phyloP scores from a whole-genome alignment of 2,888 invertebrate species.

The Elegia similella region DNA sequence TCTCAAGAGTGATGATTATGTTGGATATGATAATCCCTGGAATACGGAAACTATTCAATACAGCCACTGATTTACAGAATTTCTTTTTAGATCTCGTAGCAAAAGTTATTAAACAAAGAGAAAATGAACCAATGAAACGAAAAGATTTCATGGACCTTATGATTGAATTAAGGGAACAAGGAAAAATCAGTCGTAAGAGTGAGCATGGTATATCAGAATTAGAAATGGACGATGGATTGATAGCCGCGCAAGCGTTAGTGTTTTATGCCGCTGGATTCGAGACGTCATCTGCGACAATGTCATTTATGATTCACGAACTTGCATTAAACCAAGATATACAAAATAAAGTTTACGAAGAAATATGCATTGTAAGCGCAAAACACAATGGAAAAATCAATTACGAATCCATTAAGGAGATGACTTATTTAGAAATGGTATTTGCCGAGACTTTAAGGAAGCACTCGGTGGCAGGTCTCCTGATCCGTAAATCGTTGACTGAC shows the following conservation, averaged over 20 bases:
- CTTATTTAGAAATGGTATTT: slow-evolving; percentile 44
- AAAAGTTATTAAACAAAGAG: slow-evolving; percentile 34
- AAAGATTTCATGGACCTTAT: slow-evolving; percentile 50
- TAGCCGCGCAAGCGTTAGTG: slow-evolving; percentile 44
- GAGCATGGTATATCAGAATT: slow-evolving; percentile 36
- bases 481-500: slow-evolving; percentile 21
- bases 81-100: slow-evolving; percentile 34
- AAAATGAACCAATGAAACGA: slow-evolving; percentile 35
- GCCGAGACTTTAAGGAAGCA: slow-evolving; percentile 38
- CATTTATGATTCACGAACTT: slow-evolving; percentile 32
- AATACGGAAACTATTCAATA: slow-evolving; percentile 28
- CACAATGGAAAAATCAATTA: slow-evolving; percentile 28
- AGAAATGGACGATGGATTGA: slow-evolving; percentile 39
- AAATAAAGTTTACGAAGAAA: slow-evolving; percentile 29
- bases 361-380: slow-evolving; percentile 25
- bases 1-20: slow-evolving; percentile 13
- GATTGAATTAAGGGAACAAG: slow-evolving; percentile 43
- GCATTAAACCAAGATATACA: slow-evolving; percentile 31
- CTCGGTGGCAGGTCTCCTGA: slow-evolving; percentile 28
- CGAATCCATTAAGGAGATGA: slow-evolving; percentile 46
- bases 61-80: slow-evolving; percentile 28
- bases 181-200: slow-evolving; percentile 30
- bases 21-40: slow-evolving; percentile 35
- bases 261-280: slow-evolving; percentile 59
- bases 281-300: slow-evolving; percentile 52